Evolutionary conservation across 2,888 invertebrate species (phyloP).

Genomic region (Dioctria rufipes): DNA sequence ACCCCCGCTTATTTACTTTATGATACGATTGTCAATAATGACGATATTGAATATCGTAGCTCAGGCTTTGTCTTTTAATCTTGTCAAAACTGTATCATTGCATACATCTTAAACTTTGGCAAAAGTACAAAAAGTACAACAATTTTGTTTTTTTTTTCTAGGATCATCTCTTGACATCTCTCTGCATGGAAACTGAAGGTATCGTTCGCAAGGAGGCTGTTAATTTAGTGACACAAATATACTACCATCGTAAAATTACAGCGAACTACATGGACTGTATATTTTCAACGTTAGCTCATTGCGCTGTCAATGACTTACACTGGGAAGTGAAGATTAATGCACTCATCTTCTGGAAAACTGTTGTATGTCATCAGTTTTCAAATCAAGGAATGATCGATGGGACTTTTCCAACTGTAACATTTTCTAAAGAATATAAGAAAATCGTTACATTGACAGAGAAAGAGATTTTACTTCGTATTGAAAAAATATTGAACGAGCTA

Average conservation of each 20-base stretch:
- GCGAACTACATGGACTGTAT: constrained; percentile 73
- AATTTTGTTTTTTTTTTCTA: constrained; percentile 63
- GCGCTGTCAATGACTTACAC: constrained; percentile 81
- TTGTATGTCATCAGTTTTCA: constrained; percentile 77
- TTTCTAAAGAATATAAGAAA: constrained; percentile 84
- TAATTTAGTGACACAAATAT: constrained; percentile 77
- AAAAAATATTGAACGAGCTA: constrained; percentile 79
- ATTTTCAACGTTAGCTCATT: constrained; percentile 78
- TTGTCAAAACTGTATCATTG: too few species aligned
- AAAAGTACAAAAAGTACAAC: constrained; percentile 44
- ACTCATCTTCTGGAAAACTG: constrained; percentile 80
- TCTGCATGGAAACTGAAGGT: constrained; percentile 81
- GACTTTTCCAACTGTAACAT: constrained; percentile 83
- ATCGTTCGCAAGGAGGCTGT: constrained; percentile 84
- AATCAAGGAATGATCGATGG: constrained; percentile 91
- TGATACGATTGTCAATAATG: too few species aligned
- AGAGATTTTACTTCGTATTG: constrained; percentile 75
- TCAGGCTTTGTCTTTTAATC: too few species aligned
- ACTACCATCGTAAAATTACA: constrained; percentile 77
- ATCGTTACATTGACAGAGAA: constrained; percentile 81
- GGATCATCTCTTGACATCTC: constrained; percentile 73
- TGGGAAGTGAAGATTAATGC: constrained; percentile 87
- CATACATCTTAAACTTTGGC: constrained; percentile 39
- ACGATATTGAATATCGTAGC: too few species aligned
- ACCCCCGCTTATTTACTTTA: too few species aligned